Evolutionary conservation across 2,113 vertebrate genomes (phyloP), one percentile per base, ranked within the genome.

Genomic region (Arothron firmamentum): DNA sequence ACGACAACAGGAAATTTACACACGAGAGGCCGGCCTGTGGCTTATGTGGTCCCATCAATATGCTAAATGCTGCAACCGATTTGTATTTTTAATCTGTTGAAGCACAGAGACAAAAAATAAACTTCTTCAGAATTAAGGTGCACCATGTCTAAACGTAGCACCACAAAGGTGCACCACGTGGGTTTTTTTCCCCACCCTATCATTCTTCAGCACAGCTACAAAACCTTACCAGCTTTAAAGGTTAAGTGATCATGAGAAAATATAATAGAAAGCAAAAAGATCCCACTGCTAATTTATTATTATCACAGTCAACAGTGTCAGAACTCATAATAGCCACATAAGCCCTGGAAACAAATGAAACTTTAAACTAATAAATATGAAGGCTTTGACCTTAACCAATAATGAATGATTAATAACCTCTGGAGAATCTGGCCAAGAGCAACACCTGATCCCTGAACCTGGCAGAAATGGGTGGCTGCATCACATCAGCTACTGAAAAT

Each of bases 351-450:
- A 61, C 67, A 70, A 62, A 62, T 80, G 23, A 76, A 59, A 64
- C 45, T 56, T 65, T 65, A 60, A 62, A 75, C 74, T 65, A 66
- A 74, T 59, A 67, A 74, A 61, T 59, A 71, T 77, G 67, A 79
- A 68, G 56, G 19, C 1, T 46, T 23, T 70, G 57, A 77, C 47
- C 57, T 51, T 58, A 55, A 76, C 74, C 51, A 75, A 74, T 63
- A 65, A 79, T 78, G 53, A 70, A 72, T 75, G 64, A 71, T 71
- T 75, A 77, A 83, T 79, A 62, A 78, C 60, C 51, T 60, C 50
- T 38, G 49, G n/a, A 70, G 56, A 63, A 57, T 59, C 15, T 16
- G 19, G 64, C 68, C 45, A 57, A 74, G 54, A 65, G 52, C 56
- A 62, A 70, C 53, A 62, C 19, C 14, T 18, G 16, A 43, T 4